Base-by-base conservation (phyloP, 2,113 vertebrate genomes). In the Tautogolabrus adspersus region DNA sequence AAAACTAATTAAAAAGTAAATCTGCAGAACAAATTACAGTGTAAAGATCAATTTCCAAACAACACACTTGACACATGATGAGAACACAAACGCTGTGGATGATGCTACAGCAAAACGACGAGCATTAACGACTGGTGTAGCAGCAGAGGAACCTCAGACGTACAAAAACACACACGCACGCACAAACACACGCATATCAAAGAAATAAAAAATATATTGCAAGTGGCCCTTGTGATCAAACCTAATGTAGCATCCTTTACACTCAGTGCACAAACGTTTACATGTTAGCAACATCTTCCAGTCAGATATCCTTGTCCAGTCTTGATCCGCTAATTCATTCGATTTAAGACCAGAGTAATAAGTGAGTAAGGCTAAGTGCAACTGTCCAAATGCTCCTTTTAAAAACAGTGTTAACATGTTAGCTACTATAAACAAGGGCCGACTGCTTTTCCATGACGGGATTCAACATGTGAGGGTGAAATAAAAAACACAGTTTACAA, bases 11-110 rank as follows among this genome's bases (percentile, higher is more conserved):
- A 87, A 90, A 77, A 88, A 59, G 80, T 89, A 83, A 85, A 90
- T 87, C 88, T 84, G 88, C 90, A 91, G 82, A 88, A 86, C 77
- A 84, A 90, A 88, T 86, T 76, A 92, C 85, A 88, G 90, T 88
- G 82, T 87, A 79, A 81, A 90, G 82, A 92, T 91, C 83, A 84
- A 90, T 91, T 89, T 42, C 70, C 69, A 89, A 86, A 89, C 75
- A 34, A 91, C 78, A 77, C 61, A 70, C 66, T 75, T 23, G 19
- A 85, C 88, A 66, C 72, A 62, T 19, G 52, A 87, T 74, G 82
- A 80, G 74, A 85, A 79, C 79, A 81, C 21, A 75, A 91, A 72
- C 8, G 76, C 66, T 54, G 81, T 68, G 79, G 68, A 65, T 75
- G 79, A 72, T 46, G 73, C 61, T 83, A 88, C 81, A 79, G 85